Base-by-base conservation (phyloP, 2,888 invertebrate genomes). In the Diplazon laetatorius region DNA sequence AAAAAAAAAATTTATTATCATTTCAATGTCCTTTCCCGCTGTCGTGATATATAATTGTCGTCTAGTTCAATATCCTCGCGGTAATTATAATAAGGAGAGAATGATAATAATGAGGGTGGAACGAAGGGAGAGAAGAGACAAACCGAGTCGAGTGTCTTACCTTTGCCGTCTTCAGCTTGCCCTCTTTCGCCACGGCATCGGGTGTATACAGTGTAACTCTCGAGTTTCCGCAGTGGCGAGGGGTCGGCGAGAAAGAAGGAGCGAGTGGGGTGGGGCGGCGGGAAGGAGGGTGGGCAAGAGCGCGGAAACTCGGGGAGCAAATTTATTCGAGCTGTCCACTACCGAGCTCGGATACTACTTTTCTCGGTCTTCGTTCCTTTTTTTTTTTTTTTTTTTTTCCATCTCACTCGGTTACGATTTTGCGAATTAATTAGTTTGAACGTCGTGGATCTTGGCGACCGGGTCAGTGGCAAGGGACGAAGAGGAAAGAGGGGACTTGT, bases 381-480 rank as follows among this genome's bases (percentile, higher is more conserved):
- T 50, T 52, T 14, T 68, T 69, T 57, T 39, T 57, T 66, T 70
- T 75, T 76, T 63, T 46, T 63, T 50, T 68, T 81, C 65, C 74
- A 37, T 20, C n/a, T 30, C 55, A 35, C 62, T 30, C 22, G 57
- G 57, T n/a, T 16, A 39, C 69, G 72, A 78, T 78, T 73, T 73
- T 78, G 77, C 73, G 73, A 73, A 78, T 78, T 78, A 78, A 78
- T 78, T 78, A 78, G 77, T 78, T 78, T 69, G 63, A 78, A 65
- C 73, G 77, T 70, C 59, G n/a, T 12, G 44, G 14, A 57, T 62
- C 42, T 44, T 18, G 30, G 39, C 44, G 77, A 70, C 50, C 14
- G 77, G 68, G 55, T 60, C 30, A 48, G 59, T 18, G 44, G 35
- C 16, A 18, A 59, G 50, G 42, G 35, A 16, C 14, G 39, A 18